Conservation (phyloP, 2,113 vertebrate genomes). For the Elanus axillaris region DNA sequence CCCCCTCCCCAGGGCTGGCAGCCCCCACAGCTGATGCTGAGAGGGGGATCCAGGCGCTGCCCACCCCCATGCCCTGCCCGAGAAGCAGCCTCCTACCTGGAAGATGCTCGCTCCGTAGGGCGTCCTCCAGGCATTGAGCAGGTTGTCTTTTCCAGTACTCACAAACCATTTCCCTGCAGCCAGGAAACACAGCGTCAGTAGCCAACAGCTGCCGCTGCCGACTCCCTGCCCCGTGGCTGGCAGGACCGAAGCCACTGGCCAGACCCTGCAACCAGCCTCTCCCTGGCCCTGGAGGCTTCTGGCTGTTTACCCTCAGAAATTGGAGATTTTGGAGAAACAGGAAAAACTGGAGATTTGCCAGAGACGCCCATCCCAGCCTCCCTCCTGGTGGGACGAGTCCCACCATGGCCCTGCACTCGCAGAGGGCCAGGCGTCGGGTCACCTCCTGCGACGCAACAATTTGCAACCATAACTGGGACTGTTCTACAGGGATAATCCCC, state of each 20-base stretch:
- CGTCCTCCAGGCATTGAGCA: conserved; percentile 96
- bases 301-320: neutral
- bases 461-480: rapidly evolving
- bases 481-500: neutral
- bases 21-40: rapidly evolving
- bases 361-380: neutral
- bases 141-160: conserved; percentile 97
- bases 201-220: rapidly evolving
- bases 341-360: rapidly evolving
- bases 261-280: rapidly evolving
- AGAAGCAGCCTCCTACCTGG: conserved; percentile 76
- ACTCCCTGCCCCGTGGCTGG: rapidly evolving
- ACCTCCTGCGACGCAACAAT: rapidly evolving
- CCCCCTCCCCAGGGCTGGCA: neutral
- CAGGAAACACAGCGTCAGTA: rapidly evolving
- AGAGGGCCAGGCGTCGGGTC: rapidly evolving
- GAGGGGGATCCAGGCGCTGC: neutral
- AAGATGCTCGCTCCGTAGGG: conserved; percentile 98
- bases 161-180: conserved; percentile 94
- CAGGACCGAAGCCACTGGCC: rapidly evolving
- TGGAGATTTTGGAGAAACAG: neutral
- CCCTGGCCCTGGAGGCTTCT: neutral
- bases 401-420: rapidly evolving
- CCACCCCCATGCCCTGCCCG: rapidly evolving
- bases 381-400: neutral